Percentiles rank a stretch among this genome's conserved stretches.
Evolutionary conservation across 2,113 vertebrate species (phyloP).

Genomic region (Eulemur rufifrons): DNA sequence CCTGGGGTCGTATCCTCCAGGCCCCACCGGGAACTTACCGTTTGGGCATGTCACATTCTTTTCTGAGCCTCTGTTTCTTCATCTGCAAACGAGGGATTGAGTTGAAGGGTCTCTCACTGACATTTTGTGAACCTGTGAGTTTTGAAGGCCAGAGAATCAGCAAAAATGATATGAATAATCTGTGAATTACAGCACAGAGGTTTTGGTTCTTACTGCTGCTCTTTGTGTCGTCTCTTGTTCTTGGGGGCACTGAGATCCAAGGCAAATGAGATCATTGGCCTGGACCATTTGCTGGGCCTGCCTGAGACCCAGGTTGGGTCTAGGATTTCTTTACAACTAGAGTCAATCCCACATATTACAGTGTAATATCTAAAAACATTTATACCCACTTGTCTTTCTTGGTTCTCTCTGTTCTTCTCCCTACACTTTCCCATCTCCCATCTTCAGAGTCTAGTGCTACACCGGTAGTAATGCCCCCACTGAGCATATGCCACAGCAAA

Average conservation of each 20-base stretch:
- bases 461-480: background rate
- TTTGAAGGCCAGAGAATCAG: background rate
- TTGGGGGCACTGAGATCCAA: background rate
- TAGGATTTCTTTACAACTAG: background rate
- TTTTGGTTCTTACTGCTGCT: background rate
- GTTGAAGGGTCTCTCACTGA: background rate
- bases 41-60: background rate
- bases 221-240: background rate
- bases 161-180: background rate
- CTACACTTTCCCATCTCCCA: background rate
- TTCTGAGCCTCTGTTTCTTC: background rate
- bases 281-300: background rate
- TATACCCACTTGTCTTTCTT: background rate
- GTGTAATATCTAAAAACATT: background rate
- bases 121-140: background rate
- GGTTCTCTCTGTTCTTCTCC: background rate
- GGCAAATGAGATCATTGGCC: background rate
- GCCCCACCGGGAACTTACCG: background rate
- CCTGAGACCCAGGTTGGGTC: background rate
- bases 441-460: background rate
- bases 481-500: background rate
- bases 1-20: background rate
- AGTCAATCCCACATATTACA: background rate
- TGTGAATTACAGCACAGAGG: fast-evolving
- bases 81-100: background rate